phyloP scores from a whole-genome alignment of 1,140 invertebrate species.

The Epicauta chinensis region DNA sequence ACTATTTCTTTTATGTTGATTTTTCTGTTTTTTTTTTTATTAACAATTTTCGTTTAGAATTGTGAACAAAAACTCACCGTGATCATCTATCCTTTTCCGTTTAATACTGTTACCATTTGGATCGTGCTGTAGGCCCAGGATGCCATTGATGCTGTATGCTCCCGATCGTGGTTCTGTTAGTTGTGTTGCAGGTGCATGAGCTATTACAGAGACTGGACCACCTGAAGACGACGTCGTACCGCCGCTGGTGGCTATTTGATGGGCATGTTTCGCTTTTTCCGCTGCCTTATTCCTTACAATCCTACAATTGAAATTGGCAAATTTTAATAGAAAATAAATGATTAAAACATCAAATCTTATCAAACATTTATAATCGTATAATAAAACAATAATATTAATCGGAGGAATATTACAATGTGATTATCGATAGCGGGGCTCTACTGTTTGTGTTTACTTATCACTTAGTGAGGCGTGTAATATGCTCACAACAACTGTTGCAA shows the following conservation, averaged over 20 bases:
- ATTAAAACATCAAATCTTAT: too few relatives aligned
- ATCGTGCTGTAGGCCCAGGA: constrained; percentile 79
- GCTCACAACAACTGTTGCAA: constrained; percentile 30
- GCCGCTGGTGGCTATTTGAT: constrained; percentile 61
- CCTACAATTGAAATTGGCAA: constrained; percentile 57
- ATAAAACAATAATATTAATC: background rate
- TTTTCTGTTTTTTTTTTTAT: too few relatives aligned
- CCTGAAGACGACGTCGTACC: constrained; percentile 45
- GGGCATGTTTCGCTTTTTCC: constrained; percentile 89
- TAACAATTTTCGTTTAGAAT: constrained; percentile 3
- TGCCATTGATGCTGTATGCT: constrained; percentile 93
- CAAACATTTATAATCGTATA: too few relatives aligned
- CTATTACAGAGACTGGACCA: constrained; percentile 56
- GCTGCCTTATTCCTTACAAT: constrained; percentile 95
- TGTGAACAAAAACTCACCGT: constrained; percentile 47
- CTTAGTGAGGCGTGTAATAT: constrained; percentile 32
- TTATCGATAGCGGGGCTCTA: constrained; percentile 25
- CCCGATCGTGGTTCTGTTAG: constrained; percentile 49
- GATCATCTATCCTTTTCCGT: constrained; percentile 63
- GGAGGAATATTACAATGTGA: constrained; percentile 25
- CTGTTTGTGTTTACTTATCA: constrained; percentile 32
- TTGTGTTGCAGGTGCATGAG: constrained; percentile 57
- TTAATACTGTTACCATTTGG: constrained; percentile 66
- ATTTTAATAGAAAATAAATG: too few relatives aligned
- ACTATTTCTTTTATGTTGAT: too few relatives aligned